A percentile compares a stretch with the other conserved stretches of the same genome.
These are phyloP conservation scores for Fregata magnificens DNA, from an alignment of 2,113 vertebrate species.

Conservation along the genomic window DNA sequence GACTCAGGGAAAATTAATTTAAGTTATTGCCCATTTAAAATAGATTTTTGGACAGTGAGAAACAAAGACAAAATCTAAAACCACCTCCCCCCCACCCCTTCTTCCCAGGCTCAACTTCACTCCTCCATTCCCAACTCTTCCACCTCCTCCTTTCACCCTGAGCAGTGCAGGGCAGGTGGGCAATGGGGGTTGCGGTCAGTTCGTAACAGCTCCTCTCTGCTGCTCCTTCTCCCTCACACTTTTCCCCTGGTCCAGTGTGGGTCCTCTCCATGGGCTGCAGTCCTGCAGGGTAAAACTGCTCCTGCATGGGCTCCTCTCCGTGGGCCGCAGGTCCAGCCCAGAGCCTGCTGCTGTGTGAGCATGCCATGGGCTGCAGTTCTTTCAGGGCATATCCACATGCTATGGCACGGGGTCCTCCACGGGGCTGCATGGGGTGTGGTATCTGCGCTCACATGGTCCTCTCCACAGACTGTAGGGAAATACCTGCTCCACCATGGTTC, in stretches of 20 bases:
- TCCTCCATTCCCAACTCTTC: background rate
- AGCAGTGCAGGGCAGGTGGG: fast-evolving
- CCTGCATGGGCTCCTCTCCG: background rate
- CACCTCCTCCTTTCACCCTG: background rate
- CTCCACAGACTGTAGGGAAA: background rate
- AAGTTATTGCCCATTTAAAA: background rate
- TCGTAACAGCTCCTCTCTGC: background rate
- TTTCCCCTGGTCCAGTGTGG: background rate
- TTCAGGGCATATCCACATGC: background rate
- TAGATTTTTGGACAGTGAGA: background rate
- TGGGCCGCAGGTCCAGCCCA: background rate
- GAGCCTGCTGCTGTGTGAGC: background rate
- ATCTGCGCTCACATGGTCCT: background rate
- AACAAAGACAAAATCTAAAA: background rate
- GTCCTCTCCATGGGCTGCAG: background rate
- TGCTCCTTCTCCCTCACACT: background rate
- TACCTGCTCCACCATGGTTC: background rate
- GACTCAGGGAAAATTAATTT: background rate
- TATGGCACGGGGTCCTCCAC: fast-evolving
- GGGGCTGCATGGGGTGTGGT: background rate
- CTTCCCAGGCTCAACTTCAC: background rate
- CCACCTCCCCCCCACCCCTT: background rate
- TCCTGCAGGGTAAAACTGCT: background rate
- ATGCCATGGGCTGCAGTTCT: background rate
- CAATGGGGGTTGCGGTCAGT: no score